Evolutionary conservation across 2,113 vertebrate species (phyloP), one percentile per base, ranked within the genome.

Genomic region (Ammodramus savannarum): DNA sequence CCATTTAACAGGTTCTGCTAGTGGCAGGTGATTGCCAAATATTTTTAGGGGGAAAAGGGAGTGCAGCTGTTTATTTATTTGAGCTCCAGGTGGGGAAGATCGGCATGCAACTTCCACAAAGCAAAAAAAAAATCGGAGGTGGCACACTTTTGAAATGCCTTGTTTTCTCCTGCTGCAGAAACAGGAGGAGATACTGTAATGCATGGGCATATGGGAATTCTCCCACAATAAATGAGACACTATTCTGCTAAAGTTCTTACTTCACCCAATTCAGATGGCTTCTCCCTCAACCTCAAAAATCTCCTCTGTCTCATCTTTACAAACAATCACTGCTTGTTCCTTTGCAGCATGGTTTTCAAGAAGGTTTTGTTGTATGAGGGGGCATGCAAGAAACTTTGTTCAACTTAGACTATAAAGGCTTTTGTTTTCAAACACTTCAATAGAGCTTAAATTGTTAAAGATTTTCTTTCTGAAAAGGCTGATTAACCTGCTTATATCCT

Each of bases 131-230:
- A 90, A 92, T 23, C 89, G 57, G 74, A 83, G 63, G 88, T 89
- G 66, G 96, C 89, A 93, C 31, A 7, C 58, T 74, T 55, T 34
- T 68, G 84, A 90, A 93, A 65, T 38, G 48, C 14, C 65, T 81
- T 38, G n/a, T 65, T 90, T 90, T 74, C 43, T 73, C 82, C 86
- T 87, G 43, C 95, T 97, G 93, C 23, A 85, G 55, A 98, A 98
- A 95, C 66, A 89, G 91, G 86, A 97, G 84, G 89, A 97, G 97
- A 97, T 87, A 86, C 82, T 88, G 58, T 81, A 95, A 63, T 75
- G 89, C 81, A 81, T 4, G 49, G 68, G 75, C 69, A 91, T 88
- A 97, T 96, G 98, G 97, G 98, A 99, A 98, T 95, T 82, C 67
- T 98, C 98, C 97, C 98, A 98, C 98, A 98, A 62, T 94, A 69